Base-by-base conservation (phyloP, 2,113 vertebrate genomes). In the Eupsittula cactorum region DNA sequence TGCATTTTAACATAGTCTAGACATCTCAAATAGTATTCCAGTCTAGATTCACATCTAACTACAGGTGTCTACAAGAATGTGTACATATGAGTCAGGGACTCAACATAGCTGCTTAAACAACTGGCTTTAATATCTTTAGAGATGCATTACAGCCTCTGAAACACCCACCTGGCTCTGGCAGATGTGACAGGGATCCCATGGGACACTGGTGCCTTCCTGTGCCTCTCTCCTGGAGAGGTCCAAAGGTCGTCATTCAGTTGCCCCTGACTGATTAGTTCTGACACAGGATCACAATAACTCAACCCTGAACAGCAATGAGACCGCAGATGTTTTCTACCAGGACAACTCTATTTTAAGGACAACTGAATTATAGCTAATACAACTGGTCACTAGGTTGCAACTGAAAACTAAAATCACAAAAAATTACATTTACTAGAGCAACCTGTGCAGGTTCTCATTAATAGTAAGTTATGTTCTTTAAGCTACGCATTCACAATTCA, bases 331-430 rank as follows among this genome's bases (percentile, higher is more conserved):
- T 50, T 63, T 39, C 11, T 81, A 53, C 41, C 15, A 53, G 5
- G 16, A n/a, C 18, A 46, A 24, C 29, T 57, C 60, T 47, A 0
- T 53, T 68, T 24, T 83, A 13, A 62, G 52, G 57, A 11, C 53
- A 82, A 42, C 35, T 65, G 63, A 86, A 79, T 39, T 86, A 35
- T 16, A 79, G 21, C 27, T 91, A 35, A 41, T 18, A 41, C 35
- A 73, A 37, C 39, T 49, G 60, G 31, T 50, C 78, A 70, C 53
- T n/a, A 88, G 63, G 49, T 6, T 91, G 81, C 84, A 93, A 47
- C 37, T 95, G 70, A 80, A 80, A 87, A 68, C 13, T 91, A 52
- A 92, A 91, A 86, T 47, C 74, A 79, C 60, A 57, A 35, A 69
- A 86, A 42, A 57, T 6, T 31, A 6, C 13, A 11, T 53, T 73